Conservation (phyloP, 2,888 invertebrate species). For the Protodeltote pygarga region DNA sequence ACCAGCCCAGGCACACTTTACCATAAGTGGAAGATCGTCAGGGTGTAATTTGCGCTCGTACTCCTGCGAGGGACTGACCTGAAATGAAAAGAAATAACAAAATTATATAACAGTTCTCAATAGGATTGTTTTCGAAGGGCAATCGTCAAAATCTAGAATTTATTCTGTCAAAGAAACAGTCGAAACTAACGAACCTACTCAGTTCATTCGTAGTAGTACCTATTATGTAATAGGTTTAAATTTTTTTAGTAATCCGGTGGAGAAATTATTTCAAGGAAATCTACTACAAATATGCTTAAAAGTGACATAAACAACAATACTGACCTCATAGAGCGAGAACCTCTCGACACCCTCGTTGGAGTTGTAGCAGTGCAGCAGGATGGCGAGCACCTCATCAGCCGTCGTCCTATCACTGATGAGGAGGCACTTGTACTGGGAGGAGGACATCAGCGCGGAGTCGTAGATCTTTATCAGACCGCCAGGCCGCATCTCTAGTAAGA, state of each 20-base stretch:
- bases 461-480: constrained; percentile 97
- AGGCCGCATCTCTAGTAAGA: constrained; percentile 94
- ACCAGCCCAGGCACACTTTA: constrained; percentile 91
- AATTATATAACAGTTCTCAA: not conserved
- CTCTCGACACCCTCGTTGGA: constrained; percentile 94
- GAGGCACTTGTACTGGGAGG: constrained; percentile 97
- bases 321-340: constrained; percentile 95
- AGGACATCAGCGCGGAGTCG: constrained; percentile 96
- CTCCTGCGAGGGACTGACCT: constrained; percentile 92
- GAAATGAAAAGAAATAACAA: constrained; percentile 40
- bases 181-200: too few species aligned
- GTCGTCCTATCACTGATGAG: constrained; percentile 96
- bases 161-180: too few species aligned
- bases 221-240: too few species aligned
- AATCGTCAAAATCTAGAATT: too few species aligned
- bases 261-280: too few species aligned
- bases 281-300: too few species aligned
- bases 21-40: constrained; percentile 93
- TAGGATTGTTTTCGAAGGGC: too few species aligned
- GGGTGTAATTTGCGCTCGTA: constrained; percentile 96
- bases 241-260: too few species aligned
- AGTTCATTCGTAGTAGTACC: too few species aligned
- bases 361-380: constrained; percentile 94
- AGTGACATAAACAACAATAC: not conserved
- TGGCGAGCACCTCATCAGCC: constrained; percentile 94